phyloP scores from a whole-genome alignment of 2,888 invertebrate genomes.

The Julus scanicus region DNA sequence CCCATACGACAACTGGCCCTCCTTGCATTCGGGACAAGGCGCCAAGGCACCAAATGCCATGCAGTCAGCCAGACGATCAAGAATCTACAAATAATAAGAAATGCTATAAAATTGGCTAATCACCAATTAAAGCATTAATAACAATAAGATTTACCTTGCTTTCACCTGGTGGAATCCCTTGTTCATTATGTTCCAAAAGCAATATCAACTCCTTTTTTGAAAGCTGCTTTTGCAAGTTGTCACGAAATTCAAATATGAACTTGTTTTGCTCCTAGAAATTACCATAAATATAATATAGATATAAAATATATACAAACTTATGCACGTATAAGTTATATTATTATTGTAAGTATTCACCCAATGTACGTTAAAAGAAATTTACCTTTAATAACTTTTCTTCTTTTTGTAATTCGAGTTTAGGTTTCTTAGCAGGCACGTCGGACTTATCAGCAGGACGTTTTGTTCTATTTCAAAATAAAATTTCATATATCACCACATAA shows the following conservation, averaged over 20 bases:
- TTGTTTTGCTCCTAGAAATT: conserved; percentile 76
- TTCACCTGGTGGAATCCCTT: conserved; percentile 75
- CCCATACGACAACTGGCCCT: conserved; percentile 73
- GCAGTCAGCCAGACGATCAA: conserved; percentile 83
- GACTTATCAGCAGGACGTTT: conserved; percentile 52
- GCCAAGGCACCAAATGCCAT: conserved; percentile 88
- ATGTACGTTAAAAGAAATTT: neutral
- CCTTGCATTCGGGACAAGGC: conserved; percentile 81
- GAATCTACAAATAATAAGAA: conserved; percentile 69
- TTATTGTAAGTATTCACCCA: too few species aligned
- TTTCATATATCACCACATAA: neutral
- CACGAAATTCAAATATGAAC: conserved; percentile 75
- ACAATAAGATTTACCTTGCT: conserved; percentile 71
- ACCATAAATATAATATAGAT: neutral
- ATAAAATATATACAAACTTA: neutral
- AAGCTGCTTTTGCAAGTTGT: conserved; percentile 72
- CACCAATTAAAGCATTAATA: neutral
- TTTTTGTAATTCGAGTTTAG: conserved; percentile 22
- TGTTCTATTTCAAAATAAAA: neutral
- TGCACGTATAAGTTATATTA: too few species aligned
- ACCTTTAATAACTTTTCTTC: conserved; percentile 53
- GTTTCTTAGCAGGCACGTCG: conserved; percentile 49
- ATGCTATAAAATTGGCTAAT: neutral
- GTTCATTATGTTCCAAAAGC: conserved; percentile 79
- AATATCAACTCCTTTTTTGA: conserved; percentile 73